These are phyloP conservation scores for Balanococcus diminutus DNA, from an alignment of 2,888 invertebrate genomes.

Conservation along the genomic window DNA sequence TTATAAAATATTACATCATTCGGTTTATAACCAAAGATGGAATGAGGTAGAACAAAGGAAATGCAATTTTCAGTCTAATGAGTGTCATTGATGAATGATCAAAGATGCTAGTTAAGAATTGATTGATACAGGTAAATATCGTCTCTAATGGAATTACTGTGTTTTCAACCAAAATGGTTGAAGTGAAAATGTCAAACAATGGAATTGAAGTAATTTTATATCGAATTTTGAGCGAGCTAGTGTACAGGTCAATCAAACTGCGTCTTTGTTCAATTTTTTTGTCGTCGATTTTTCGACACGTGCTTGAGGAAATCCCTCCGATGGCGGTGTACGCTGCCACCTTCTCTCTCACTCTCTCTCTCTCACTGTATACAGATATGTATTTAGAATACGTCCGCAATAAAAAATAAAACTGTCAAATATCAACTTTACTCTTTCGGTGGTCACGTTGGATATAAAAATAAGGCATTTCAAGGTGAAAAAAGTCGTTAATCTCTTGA, in stretches of 20 bases:
- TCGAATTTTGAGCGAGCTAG: no score
- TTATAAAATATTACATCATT: no score
- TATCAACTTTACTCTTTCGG: not conserved
- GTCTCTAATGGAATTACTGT: not conserved
- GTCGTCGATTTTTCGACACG: no score
- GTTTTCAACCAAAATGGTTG: not conserved
- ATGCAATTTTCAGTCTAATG: not conserved
- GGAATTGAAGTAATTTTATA: not conserved
- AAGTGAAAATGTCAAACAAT: not conserved
- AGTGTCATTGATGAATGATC: not conserved
- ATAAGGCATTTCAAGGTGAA: conserved; percentile 18
- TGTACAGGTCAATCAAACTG: no score
- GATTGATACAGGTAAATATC: not conserved
- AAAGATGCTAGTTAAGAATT: not conserved
- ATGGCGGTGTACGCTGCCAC: no score
- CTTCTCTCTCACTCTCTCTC: no score
- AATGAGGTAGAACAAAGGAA: not conserved
- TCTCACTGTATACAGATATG: not conserved
- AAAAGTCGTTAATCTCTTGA: conserved; percentile 18
- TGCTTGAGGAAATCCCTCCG: no score
- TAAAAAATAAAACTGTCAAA: conserved; percentile 9
- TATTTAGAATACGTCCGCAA: not conserved
- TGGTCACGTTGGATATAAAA: conserved; percentile 30
- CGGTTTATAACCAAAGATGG: no score
- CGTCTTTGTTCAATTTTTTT: no score